These are phyloP conservation scores for Dipodomys merriami DNA, from an alignment of 2,113 vertebrate species.

Conservation along the genomic window DNA sequence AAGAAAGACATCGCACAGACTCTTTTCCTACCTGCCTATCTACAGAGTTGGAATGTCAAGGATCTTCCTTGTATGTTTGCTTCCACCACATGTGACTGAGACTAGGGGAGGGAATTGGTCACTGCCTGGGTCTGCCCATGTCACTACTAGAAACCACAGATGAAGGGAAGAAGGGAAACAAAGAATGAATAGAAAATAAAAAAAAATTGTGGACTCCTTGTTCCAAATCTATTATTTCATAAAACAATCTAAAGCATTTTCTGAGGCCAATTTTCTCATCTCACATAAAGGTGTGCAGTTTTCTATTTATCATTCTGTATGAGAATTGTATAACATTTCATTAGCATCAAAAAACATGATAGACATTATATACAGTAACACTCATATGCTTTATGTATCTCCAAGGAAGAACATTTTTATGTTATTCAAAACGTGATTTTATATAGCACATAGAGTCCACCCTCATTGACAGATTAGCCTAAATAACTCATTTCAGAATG, in stretches of 20 bases:
- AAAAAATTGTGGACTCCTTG: not conserved
- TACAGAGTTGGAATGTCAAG: not conserved
- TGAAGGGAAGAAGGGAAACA: not conserved
- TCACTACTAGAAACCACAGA: constrained; percentile 1
- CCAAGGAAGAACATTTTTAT: constrained; percentile 14
- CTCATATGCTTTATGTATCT: not conserved
- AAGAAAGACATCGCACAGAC: not conserved
- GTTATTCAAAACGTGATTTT: constrained; percentile 11
- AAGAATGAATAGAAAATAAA: not conserved
- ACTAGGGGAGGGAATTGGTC: not conserved
- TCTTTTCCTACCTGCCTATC: not conserved
- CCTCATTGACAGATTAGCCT: not conserved
- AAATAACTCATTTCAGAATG: constrained; percentile 38
- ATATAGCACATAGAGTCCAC: not conserved
- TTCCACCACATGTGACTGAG: not conserved
- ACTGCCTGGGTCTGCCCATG: not conserved
- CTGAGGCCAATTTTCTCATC: not conserved
- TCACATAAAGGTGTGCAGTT: not conserved
- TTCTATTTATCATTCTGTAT: not conserved
- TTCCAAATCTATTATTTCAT: not conserved
- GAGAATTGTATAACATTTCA: not conserved
- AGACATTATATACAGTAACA: not conserved
- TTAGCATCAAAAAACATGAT: not conserved
- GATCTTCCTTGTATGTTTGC: not conserved
- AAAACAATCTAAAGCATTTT: not conserved